Percentiles rank a stretch among this genome's conserved stretches.
Evolutionary conservation across 2,797 vertebrate genomes (phyloP).

Genomic region (Lepilemur ruficaudatus): DNA sequence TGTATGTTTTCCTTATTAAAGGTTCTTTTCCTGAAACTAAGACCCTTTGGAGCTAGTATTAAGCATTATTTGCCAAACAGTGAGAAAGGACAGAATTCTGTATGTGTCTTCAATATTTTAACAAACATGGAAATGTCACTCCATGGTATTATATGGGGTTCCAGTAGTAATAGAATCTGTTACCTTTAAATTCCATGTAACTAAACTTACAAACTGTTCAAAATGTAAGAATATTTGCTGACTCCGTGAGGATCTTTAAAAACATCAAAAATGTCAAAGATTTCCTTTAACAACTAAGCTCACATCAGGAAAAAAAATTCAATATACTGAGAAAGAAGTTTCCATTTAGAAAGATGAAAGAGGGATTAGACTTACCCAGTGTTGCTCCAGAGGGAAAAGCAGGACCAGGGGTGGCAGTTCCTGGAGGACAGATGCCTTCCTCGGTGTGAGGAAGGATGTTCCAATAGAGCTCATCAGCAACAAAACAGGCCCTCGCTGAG

Average conservation of each 20-base stretch:
- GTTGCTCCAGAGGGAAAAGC: not conserved
- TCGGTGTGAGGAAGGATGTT: not conserved
- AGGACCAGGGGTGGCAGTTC: not conserved
- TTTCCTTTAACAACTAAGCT: conserved; percentile 35
- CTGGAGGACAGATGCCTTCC: not conserved
- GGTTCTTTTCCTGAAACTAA: conserved; percentile 24
- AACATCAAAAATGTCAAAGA: conserved; percentile 18
- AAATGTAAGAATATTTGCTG: conserved; percentile 47
- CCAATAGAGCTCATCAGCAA: not conserved
- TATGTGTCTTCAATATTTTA: conserved; percentile 6
- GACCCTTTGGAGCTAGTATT: not conserved
- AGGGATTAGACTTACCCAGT: not conserved
- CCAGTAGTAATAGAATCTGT: not conserved
- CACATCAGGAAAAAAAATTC: not conserved
- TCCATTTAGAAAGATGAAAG: conserved; percentile 54
- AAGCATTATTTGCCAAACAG: conserved; percentile 3
- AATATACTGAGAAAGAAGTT: conserved; percentile 13
- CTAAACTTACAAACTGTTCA: conserved; percentile 40
- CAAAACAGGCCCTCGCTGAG: not conserved
- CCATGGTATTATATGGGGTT: not conserved
- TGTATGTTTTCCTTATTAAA: not conserved
- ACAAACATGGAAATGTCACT: not conserved
- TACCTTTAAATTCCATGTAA: conserved; percentile 10
- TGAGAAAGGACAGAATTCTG: not conserved
- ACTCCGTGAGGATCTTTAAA: conserved; percentile 24